Evolutionary conservation across 2,888 invertebrate genomes (phyloP).

Genomic region (Tolmerus cingulatus): DNA sequence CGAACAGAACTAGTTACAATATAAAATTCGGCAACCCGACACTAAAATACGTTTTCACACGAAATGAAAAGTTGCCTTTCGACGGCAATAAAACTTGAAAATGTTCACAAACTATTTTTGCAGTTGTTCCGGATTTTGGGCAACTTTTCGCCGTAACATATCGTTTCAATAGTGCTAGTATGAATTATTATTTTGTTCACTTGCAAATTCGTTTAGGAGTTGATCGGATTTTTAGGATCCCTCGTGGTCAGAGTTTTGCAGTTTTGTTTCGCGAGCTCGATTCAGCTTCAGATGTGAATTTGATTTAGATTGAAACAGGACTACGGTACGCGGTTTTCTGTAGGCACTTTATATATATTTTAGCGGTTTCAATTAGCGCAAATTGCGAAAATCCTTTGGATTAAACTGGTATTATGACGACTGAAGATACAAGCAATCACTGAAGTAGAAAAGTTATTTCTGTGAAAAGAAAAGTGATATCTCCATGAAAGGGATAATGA

Average conservation of each 20-base stretch:
- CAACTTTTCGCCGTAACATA: conserved; percentile 21
- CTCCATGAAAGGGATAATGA: not conserved
- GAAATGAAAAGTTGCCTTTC: conserved; percentile 29
- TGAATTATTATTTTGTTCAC: not conserved
- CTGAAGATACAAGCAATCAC: not conserved
- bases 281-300: not conserved
- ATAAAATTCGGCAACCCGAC: not conserved
- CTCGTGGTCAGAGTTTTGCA: not conserved
- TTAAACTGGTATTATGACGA: not conserved
- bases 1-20: not conserved
- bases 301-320: not conserved
- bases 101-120: not conserved
- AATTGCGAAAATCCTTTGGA: conserved; percentile 45
- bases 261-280: not conserved
- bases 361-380: conserved; percentile 43
- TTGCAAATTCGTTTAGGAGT: not conserved
- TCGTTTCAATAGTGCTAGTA: not conserved
- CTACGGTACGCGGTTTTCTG: not conserved
- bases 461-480: not conserved
- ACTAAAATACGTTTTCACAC: not conserved
- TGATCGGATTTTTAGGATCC: not conserved
- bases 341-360: conserved; percentile 14
- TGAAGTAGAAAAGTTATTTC: not conserved
- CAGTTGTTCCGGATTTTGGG: not conserved
- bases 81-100: conserved; percentile 19